Base-by-base conservation (phyloP, 2,888 invertebrate genomes). In the Plusia festucae region DNA sequence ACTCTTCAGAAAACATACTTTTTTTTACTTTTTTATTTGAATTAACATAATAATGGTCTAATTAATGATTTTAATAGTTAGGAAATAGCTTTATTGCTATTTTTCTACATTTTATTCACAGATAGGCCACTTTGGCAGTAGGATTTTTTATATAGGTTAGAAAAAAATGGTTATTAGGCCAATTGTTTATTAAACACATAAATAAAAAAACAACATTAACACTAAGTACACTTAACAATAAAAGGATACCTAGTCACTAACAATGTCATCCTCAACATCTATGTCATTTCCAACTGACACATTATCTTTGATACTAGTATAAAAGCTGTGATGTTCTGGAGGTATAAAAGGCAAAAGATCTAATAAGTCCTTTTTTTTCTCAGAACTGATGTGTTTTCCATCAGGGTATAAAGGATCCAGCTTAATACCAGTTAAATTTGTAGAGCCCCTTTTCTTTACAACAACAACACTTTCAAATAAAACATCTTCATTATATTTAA, bases 331-430 rank as follows among this genome's bases (percentile, higher is more conserved):
- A 51, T 60, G 53, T 24, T 73, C 57, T 55, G 78, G 73, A 46
- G 78, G 71, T 65, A 78, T 71, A 61, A 60, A 78, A 64, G 58
- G 68, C n/a, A 76, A 63, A 60, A 78, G 69, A 58, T 71, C 78
- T 54, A 68, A 22, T 46, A 76, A 65, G 61, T 78, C 73, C 59
- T 73, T 77, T 65, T 72, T 67, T 77, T 77, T 73, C n/a, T n/a
- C 70, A 44, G 56, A 60, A 70, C 70, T 73, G 54, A 76, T 72
- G 65, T 34, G 65, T 66, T 72, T 24, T 24, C 69, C 75, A 60
- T 62, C 62, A 57, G 78, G 73, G 65, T 78, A 73, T 61, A 78
- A 76, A 68, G 67, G 32, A 54, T 68, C 68, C 62, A 76, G 73
- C 67, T 76, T 30, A 32, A 69, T 60, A 65, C 60, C 27, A 61